Base-by-base conservation (phyloP, 2,113 vertebrate genomes). In the Anser cygnoides region DNA sequence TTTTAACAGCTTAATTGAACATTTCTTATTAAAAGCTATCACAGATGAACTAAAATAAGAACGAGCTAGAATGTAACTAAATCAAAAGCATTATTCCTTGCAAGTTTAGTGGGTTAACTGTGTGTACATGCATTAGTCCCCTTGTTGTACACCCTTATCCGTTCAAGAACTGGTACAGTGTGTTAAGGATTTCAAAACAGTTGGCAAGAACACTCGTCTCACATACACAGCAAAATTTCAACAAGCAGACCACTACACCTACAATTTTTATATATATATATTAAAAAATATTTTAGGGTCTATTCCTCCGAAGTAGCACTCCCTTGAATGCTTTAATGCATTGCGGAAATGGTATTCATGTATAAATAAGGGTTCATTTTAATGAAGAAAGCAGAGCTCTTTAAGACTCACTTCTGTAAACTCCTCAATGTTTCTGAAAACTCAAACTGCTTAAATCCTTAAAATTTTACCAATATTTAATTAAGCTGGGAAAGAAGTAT, bases 1-100 rank as follows among this genome's bases (percentile, higher is more conserved):
- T 89, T 94, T 87, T 94, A 95, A 92, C 91, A 95, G 83, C 87
- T 92, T 95, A 96, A 96, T 79, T 94, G 89, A 96, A 95, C 81
- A 87, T 90, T 93, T 91, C 89, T 87, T 95, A 95, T 93, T 95
- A 95, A 88, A 92, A 90, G 76, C 71, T 92, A 92, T 90, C 92
- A 85, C 26, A 93, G 84, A 94, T 70, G 77, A 95, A 78, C 77
- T 94, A 86, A 94, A 85, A 81, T 90, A 93, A 77, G 92, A 88
- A 79, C 25, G 21, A 79, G 83, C 57, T 70, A 61, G 84, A 58
- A 79, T 93, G 80, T 74, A 85, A 74, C 93, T 93, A 86, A 96
- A 90, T 89, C 89, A 87, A 58, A 84, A 78, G 39, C 43, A 58
- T 91, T 95, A 85, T 57, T 91, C 77, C 52, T 73, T 59, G 31